Evolutionary conservation across 1,140 invertebrate species (phyloP).

Genomic region (Lerema accius): DNA sequence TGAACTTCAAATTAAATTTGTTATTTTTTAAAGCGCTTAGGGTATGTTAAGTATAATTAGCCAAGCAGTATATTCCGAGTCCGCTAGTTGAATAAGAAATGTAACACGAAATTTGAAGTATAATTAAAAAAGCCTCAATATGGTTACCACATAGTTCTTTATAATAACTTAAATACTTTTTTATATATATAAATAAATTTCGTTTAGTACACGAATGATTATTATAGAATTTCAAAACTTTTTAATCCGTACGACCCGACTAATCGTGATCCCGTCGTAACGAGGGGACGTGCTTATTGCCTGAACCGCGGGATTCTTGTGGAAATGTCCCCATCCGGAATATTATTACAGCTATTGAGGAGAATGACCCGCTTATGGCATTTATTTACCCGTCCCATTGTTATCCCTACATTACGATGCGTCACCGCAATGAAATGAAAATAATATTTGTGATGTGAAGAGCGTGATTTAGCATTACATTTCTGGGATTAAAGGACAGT

Average conservation of each 20-base stretch:
- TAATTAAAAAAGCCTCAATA: too few species aligned
- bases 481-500: too few species aligned
- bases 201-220: background rate
- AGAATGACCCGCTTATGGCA: slow-evolving; percentile 16
- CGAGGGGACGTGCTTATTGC: slow-evolving; percentile 2
- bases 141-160: too few species aligned
- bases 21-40: too few species aligned
- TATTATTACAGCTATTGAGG: slow-evolving; percentile 26
- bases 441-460: background rate
- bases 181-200: too few species aligned
- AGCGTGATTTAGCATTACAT: background rate
- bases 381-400: slow-evolving; percentile 26
- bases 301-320: slow-evolving; percentile 3
- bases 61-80: too few species aligned
- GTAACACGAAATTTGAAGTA: too few species aligned
- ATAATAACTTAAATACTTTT: too few species aligned
- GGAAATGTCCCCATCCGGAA: slow-evolving; percentile 18
- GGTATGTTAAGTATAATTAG: too few species aligned
- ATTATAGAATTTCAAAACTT: background rate
- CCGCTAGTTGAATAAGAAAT: too few species aligned
- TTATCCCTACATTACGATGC: slow-evolving; percentile 9
- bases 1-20: too few species aligned
- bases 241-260: slow-evolving; percentile 8
- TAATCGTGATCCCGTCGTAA: slow-evolving; percentile 14
- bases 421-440: slow-evolving; percentile 6